Evolutionary conservation across 2,797 vertebrate genomes (phyloP).

Genomic region (Poecilia wingei): DNA sequence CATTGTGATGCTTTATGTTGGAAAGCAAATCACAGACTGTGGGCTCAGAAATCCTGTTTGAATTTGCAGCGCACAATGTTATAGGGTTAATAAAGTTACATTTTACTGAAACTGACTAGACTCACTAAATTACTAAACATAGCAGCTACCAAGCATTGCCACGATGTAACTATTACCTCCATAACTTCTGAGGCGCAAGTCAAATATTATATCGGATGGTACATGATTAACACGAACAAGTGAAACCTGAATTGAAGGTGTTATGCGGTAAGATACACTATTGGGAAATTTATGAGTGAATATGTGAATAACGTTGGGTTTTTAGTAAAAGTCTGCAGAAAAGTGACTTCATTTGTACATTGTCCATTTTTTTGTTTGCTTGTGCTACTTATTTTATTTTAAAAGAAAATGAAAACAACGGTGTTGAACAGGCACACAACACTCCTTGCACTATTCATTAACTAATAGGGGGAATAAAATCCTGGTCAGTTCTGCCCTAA

Average conservation of each 20-base stretch:
- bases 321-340: neutral
- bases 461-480: neutral
- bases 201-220: neutral
- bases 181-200: neutral
- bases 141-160: neutral
- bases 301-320: neutral
- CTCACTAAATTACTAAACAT: neutral
- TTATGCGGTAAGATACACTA: neutral
- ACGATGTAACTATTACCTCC: neutral
- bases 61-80: neutral
- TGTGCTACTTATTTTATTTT: neutral
- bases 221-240: neutral
- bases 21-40: neutral
- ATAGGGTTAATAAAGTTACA: neutral
- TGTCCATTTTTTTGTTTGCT: neutral
- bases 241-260: neutral
- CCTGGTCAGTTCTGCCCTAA: neutral
- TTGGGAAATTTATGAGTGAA: neutral
- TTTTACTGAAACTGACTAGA: neutral
- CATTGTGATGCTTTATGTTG: neutral
- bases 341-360: neutral
- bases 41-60: too few species aligned
- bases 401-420: neutral
- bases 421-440: neutral
- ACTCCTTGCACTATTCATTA: neutral